Conservation (phyloP, 2,888 invertebrate species). For the Anoplius nigerrimus region DNA sequence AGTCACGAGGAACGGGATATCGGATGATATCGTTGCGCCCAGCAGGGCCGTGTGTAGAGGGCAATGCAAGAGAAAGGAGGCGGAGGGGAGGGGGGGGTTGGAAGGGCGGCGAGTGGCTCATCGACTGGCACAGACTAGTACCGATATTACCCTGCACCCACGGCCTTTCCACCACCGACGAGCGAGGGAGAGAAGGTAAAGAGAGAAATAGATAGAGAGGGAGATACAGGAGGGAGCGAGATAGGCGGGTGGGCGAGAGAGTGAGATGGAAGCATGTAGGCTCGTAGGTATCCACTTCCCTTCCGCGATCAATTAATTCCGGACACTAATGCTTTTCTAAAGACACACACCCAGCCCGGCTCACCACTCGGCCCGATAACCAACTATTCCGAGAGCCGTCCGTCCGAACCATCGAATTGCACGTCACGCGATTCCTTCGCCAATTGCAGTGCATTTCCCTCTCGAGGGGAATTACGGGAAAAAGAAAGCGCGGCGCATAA, state of each 20-base stretch:
- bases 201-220: conserved; percentile 28
- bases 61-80: conserved; percentile 42
- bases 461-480: conserved; percentile 32
- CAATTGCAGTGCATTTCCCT: conserved; percentile 44
- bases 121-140: conserved; percentile 73
- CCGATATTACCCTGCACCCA: conserved; percentile 71
- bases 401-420: conserved; percentile 57
- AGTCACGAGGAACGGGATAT: conserved; percentile 54
- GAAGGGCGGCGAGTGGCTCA: conserved; percentile 63
- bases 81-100: conserved; percentile 35
- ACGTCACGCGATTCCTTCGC: conserved; percentile 64
- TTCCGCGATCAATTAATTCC: conserved; percentile 73
- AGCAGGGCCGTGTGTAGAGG: conserved; percentile 57
- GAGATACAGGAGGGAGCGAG: conserved; percentile 7
- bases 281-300: conserved; percentile 69
- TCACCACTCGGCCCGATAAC: conserved; percentile 57
- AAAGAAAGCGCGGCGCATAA: conserved; percentile 7
- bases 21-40: conserved; percentile 66
- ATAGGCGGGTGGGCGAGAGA: conserved; percentile 22
- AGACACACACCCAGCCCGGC: conserved; percentile 61
- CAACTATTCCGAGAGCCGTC: conserved; percentile 57
- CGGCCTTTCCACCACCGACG: conserved; percentile 32
- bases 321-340: conserved; percentile 71
- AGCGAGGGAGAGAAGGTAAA: conserved; percentile 46
- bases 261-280: conserved; percentile 62